Evolutionary conservation across 1,140 invertebrate genomes (phyloP).

Genomic region (Neoseiulus cucumeris): DNA sequence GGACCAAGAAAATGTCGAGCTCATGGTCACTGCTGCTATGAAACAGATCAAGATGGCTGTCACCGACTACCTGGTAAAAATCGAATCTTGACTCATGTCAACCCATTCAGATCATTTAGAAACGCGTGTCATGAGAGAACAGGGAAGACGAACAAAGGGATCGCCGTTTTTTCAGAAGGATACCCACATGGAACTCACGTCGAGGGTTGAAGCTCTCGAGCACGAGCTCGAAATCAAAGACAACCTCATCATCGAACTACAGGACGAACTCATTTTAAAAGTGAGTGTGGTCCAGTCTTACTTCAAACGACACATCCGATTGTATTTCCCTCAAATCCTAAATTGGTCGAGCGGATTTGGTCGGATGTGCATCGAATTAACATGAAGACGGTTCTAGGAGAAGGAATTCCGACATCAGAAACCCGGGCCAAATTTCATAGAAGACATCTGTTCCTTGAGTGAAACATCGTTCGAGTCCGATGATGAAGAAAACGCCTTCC

Average conservation of each 20-base stretch:
- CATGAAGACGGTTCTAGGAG: not conserved
- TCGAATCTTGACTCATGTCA: too few relatives aligned
- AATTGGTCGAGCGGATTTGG: too few relatives aligned
- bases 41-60: conserved; percentile 8
- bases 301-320: too few relatives aligned
- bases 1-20: conserved; percentile 1
- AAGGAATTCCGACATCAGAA: not conserved
- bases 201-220: conserved; percentile 11
- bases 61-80: not conserved
- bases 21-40: conserved; percentile 6
- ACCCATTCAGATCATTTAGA: too few relatives aligned
- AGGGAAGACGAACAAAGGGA: conserved; percentile 17
- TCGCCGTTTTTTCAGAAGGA: conserved; percentile 13
- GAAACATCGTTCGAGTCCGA: conserved; percentile 1
- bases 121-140: conserved; percentile 17
- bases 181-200: conserved; percentile 13
- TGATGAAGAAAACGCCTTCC: not conserved
- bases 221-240: conserved; percentile 13
- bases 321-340: too few relatives aligned
- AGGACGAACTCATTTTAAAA: conserved; percentile 12
- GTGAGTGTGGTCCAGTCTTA: too few relatives aligned
- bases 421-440: not conserved
- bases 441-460: not conserved
- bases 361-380: too few relatives aligned
- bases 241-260: conserved; percentile 14